Percentiles rank a stretch among this genome's conserved stretches.
Conservation (phyloP, 1,140 invertebrate species). For the Neuroterus valhalla region DNA sequence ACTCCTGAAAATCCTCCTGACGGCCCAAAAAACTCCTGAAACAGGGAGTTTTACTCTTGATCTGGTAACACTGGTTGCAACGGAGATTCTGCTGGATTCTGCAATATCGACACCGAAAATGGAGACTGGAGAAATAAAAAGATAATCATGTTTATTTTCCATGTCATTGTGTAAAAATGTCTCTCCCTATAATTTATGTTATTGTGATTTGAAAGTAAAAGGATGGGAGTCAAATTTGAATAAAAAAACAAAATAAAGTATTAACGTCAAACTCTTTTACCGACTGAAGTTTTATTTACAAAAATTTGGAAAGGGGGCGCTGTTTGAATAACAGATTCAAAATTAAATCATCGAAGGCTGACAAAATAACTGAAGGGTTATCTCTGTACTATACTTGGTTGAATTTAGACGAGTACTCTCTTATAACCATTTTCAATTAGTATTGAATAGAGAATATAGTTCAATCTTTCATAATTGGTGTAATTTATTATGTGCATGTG, state of each 20-base stretch:
- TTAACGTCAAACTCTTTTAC: neutral
- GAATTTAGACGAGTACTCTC: neutral
- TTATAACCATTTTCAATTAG: neutral
- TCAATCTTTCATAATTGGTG: neutral
- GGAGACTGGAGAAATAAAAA: too few relatives aligned
- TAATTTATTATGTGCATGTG: neutral
- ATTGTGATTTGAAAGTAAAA: neutral
- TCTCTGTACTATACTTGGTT: neutral
- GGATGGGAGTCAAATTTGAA: too few relatives aligned
- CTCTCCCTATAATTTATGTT: neutral
- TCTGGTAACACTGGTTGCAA: too few relatives aligned
- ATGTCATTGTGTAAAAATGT: neutral
- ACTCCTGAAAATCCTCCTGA: too few relatives aligned
- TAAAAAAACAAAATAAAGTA: too few relatives aligned
- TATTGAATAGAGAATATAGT: neutral
- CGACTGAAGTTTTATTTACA: neutral
- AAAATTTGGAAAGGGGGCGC: constrained; percentile 3
- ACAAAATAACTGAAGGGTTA: constrained; percentile 8
- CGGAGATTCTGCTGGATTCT: neutral
- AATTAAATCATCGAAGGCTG: neutral
- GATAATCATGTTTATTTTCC: too few relatives aligned
- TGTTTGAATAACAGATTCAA: neutral
- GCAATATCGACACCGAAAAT: neutral
- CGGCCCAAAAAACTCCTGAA: too few relatives aligned
- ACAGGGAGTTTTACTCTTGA: too few relatives aligned